Evolutionary conservation across 1,140 invertebrate genomes (phyloP), one percentile per base, ranked within the genome.

Genomic region (Drosophila seguyi): DNA sequence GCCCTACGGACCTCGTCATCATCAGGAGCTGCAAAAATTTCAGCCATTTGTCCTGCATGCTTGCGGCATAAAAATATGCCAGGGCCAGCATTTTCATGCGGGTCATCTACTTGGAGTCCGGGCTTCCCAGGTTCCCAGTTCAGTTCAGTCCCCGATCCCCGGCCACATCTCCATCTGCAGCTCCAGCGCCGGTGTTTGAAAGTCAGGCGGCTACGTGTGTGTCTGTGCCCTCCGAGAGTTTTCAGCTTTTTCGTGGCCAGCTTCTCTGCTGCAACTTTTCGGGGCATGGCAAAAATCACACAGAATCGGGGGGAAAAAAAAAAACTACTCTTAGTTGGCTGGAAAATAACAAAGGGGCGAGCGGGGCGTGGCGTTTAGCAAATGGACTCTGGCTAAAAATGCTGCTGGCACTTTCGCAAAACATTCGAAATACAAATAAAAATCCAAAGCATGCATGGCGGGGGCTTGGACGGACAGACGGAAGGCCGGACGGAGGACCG

Each of bases 51-150:
- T 90, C 85, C 86, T 90, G 85, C 86, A 90, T 90, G 85, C 85
- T 90, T 90, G 85, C 85, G 85, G 85, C 85, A 90, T 90, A 90
- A 90, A 90, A 90, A 90, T 90, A 90, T 90, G 86, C 85, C 85
- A 90, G 85, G 78, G 85, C 85, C 85, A 90, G 85, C 81, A 90
- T 90, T 90, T 90, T 90, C 85, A 90, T 90, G 86, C 85, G 86
- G 85, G 85, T 90, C 85, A 90, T 90, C 85, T 83, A 81, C 80
- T 83, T 45, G 61, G 52, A 61, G 38, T 55, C 47, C 34, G 14
- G 29, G 22, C 42, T 45, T 27, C 56, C 56, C 53, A 62, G 42
- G 42, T 44, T 47, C 60, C 56, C 65, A 22, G 16, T n/a, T 53
- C 53, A 20, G 22, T 29, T 6, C 41, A 22, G 4, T 39, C 16